Evolutionary conservation across 1,140 invertebrate genomes (phyloP).

Genomic region (Formica selysi): DNA sequence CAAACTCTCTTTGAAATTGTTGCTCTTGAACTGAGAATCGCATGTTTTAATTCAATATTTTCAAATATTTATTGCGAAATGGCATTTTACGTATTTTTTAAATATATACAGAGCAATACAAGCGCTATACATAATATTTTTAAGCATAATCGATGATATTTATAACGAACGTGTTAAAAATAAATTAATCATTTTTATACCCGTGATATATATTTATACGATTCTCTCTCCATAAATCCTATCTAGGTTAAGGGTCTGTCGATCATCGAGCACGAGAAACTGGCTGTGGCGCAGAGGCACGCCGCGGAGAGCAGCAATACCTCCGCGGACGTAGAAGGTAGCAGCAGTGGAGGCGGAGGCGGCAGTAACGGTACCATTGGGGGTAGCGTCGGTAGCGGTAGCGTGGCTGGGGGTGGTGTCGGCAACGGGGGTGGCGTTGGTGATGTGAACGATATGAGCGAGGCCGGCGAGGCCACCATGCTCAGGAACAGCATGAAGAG

Average conservation of each 20-base stretch:
- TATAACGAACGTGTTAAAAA: neutral
- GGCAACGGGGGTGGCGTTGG: slow-evolving; percentile 68
- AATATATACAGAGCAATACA: neutral
- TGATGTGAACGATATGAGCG: slow-evolving; percentile 70
- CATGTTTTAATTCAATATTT: neutral
- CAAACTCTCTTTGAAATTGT: neutral
- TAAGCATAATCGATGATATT: neutral
- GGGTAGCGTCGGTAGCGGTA: slow-evolving; percentile 62
- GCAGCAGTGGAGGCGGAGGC: slow-evolving; percentile 48
- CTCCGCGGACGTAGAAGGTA: slow-evolving; percentile 73
- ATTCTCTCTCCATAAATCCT: neutral
- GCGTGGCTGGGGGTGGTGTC: slow-evolving; percentile 34
- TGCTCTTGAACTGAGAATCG: neutral
- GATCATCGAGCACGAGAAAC: slow-evolving; percentile 92
- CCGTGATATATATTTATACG: neutral
- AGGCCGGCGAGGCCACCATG: slow-evolving; percentile 83
- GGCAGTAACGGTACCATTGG: slow-evolving; percentile 49
- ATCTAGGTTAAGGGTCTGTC: slow-evolving; percentile 92
- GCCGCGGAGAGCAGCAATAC: slow-evolving; percentile 83
- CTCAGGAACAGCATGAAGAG: slow-evolving; percentile 81
- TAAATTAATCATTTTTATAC: neutral
- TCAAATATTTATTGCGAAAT: neutral
- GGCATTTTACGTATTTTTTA: neutral
- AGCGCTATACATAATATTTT: neutral
- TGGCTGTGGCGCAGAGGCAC: slow-evolving; percentile 90